Conservation (phyloP, 2,888 invertebrate species). For the Philaethria dido region DNA sequence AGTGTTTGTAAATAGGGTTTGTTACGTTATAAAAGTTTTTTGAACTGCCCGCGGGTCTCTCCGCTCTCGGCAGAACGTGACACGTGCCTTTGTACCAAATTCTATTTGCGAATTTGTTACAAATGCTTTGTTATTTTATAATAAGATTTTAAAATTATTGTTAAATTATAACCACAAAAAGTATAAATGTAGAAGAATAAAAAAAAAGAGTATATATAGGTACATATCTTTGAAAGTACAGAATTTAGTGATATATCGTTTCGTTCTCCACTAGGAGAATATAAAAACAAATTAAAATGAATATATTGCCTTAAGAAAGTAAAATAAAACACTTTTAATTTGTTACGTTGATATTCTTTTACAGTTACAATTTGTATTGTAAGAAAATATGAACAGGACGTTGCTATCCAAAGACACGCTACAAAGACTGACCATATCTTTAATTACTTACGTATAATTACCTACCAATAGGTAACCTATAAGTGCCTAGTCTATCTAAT, state of each 20-base stretch:
- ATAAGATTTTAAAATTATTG: slow-evolving; percentile 14
- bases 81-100: slow-evolving; percentile 45
- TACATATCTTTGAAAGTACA: too few relatives aligned
- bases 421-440: too few relatives aligned
- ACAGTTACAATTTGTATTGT: too few relatives aligned
- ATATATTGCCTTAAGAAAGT: too few relatives aligned
- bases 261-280: too few relatives aligned
- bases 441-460: too few relatives aligned
- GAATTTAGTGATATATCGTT: too few relatives aligned
- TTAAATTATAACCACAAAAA: background rate
- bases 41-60: slow-evolving; percentile 50
- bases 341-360: too few relatives aligned
- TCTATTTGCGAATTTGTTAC: slow-evolving; percentile 13
- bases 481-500: background rate
- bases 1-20: slow-evolving; percentile 82
- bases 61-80: slow-evolving; percentile 48
- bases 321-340: too few relatives aligned
- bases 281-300: too few relatives aligned
- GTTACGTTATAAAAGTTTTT: slow-evolving; percentile 62
- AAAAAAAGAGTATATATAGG: background rate
- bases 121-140: slow-evolving; percentile 17
- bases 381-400: background rate
- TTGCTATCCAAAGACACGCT: background rate
- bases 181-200: background rate
- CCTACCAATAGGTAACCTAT: too few relatives aligned